Evolutionary conservation across 2,113 vertebrate genomes (phyloP).

Genomic region (Andinoacara biseriatus): DNA sequence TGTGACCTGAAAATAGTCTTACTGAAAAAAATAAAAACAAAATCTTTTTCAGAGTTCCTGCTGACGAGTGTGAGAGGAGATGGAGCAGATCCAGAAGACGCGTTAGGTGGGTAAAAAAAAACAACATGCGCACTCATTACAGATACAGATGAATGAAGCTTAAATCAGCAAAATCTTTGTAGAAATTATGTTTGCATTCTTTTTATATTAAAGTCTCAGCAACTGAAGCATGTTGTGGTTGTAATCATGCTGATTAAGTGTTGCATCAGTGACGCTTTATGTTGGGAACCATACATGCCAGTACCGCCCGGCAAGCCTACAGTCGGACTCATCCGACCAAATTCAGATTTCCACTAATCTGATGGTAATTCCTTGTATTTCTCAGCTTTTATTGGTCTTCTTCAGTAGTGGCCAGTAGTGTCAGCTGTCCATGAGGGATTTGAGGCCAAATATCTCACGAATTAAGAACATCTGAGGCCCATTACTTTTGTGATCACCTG

Average conservation of each 20-base stretch:
- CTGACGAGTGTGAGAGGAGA: constrained; percentile 54
- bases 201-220: background rate
- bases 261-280: background rate
- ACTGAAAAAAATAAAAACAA: background rate
- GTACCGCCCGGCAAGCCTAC: background rate
- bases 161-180: background rate
- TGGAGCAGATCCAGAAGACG: constrained; percentile 5
- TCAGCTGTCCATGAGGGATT: background rate
- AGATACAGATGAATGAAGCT: too few species aligned
- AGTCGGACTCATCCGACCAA: background rate
- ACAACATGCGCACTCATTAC: rapidly evolving
- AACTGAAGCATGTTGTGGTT: background rate
- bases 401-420: too few species aligned
- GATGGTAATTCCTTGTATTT: too few species aligned
- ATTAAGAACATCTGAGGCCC: too few species aligned
- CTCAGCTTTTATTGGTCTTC: background rate
- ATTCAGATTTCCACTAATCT: background rate
- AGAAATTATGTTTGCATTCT: rapidly evolving
- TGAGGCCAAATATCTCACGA: too few species aligned
- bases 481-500: background rate
- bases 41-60: constrained; percentile 67
- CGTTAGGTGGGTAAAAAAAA: constrained; percentile 38
- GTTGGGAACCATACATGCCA: background rate
- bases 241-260: background rate
- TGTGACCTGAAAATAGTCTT: constrained; percentile 6